Evolutionary conservation across 1,140 invertebrate genomes (phyloP).

Genomic region (Acromyrmex heyeri): DNA sequence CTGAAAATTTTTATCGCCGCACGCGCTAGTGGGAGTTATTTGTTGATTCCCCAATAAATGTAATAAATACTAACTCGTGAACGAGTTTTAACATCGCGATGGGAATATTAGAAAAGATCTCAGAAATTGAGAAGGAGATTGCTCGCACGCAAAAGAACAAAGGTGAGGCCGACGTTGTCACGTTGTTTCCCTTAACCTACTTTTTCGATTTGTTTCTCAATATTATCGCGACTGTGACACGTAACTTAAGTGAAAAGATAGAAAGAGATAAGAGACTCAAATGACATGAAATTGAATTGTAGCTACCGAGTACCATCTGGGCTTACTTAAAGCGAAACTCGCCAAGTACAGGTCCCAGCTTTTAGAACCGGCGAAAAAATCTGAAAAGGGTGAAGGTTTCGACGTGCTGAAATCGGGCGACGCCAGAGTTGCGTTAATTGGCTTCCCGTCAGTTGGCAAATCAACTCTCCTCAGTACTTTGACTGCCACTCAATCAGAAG

Average conservation of each 20-base stretch:
- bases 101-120: conserved; percentile 99
- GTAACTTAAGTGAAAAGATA: background rate
- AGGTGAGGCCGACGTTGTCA: conserved; percentile 89
- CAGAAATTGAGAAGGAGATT: conserved; percentile 99
- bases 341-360: conserved; percentile 99
- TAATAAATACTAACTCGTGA: conserved; percentile 42
- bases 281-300: conserved; percentile 78
- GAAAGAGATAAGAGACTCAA: background rate
- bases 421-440: conserved; percentile 99
- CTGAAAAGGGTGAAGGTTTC: conserved; percentile 99
- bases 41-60: conserved; percentile 48
- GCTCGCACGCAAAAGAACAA: conserved; percentile 99
- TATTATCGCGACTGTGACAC: background rate
- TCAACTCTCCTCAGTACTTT: conserved; percentile 97
- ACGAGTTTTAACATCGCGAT: conserved; percentile 86
- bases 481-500: conserved; percentile 98
- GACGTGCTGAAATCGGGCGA: conserved; percentile 99
- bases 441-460: conserved; percentile 98
- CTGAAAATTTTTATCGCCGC: background rate
- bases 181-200: conserved; percentile 52
- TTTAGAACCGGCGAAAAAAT: conserved; percentile 97
- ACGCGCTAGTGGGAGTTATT: background rate
- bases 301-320: conserved; percentile 99
- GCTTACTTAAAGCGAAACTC: conserved; percentile 98
- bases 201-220: background rate